phyloP scores from a whole-genome alignment of 2,888 invertebrate genomes.

The Acleris laterana region DNA sequence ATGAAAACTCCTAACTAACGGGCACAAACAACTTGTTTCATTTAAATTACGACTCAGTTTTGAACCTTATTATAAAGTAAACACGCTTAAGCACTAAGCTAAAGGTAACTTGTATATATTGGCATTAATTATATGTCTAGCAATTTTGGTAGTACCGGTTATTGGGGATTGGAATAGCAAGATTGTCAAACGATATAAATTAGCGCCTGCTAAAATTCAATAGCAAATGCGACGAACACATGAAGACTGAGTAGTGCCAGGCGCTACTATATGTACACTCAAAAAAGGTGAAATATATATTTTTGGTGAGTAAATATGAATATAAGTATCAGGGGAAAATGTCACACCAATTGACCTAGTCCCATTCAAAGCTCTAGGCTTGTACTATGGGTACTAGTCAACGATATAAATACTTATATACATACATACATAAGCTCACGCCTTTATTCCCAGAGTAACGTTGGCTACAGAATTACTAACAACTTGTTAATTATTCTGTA shows the following conservation, averaged over 20 bases:
- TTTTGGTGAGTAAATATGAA: no score
- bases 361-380: no score
- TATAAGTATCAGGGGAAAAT: no score
- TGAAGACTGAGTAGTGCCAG: not conserved
- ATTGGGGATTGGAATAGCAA: no score
- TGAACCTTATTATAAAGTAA: constrained; percentile 3
- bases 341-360: no score
- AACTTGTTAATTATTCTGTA: no score
- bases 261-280: not conserved
- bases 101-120: not conserved
- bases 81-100: not conserved
- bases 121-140: not conserved
- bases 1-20: constrained; percentile 26
- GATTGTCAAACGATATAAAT: not conserved
- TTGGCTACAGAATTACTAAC: no score
- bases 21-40: constrained; percentile 17
- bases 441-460: no score
- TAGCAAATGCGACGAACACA: constrained; percentile 13
- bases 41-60: constrained; percentile 20
- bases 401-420: no score
- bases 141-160: not conserved
- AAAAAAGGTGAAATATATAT: no score
- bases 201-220: constrained; percentile 28
- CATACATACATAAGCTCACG: no score
- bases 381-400: no score